These are phyloP conservation scores for Formicarius rufipectus DNA, from an alignment of 2,113 vertebrate species.

Conservation along the genomic window DNA sequence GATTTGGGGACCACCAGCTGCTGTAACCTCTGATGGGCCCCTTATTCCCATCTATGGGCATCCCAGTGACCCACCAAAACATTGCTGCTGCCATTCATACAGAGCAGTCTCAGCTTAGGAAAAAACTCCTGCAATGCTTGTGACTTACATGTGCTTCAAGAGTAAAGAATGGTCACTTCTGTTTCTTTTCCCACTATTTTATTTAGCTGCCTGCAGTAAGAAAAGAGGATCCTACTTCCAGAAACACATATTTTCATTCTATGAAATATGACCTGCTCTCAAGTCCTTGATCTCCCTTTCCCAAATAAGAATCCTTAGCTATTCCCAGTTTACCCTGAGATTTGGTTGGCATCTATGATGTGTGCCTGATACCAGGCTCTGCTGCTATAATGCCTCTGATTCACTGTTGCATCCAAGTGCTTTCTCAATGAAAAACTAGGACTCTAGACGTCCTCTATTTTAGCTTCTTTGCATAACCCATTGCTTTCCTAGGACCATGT, in stretches of 20 bases:
- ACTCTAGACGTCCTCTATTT: neutral
- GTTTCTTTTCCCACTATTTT: slow-evolving; percentile 58
- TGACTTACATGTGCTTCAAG: neutral
- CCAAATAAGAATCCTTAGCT: neutral
- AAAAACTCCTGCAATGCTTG: neutral
- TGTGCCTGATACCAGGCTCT: neutral
- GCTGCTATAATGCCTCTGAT: neutral
- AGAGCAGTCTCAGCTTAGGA: neutral
- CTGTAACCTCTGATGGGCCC: neutral
- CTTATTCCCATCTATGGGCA: neutral
- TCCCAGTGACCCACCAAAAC: neutral
- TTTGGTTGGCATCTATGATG: neutral
- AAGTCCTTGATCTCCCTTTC: neutral
- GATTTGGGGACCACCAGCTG: neutral
- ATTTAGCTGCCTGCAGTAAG: slow-evolving; percentile 10
- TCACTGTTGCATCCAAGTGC: neutral
- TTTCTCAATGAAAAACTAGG: neutral
- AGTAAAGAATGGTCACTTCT: neutral
- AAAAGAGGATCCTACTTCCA: slow-evolving; percentile 1
- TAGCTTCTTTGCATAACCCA: neutral
- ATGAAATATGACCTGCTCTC: neutral
- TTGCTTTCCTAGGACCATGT: neutral
- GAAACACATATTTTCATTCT: neutral
- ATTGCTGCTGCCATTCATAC: neutral
- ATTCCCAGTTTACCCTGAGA: neutral